Percentiles rank a stretch among this genome's conserved stretches.
Evolutionary conservation across 53 echinoderm and acorn worm species (phyloP).

Genomic region (Stichopus horrens): DNA sequence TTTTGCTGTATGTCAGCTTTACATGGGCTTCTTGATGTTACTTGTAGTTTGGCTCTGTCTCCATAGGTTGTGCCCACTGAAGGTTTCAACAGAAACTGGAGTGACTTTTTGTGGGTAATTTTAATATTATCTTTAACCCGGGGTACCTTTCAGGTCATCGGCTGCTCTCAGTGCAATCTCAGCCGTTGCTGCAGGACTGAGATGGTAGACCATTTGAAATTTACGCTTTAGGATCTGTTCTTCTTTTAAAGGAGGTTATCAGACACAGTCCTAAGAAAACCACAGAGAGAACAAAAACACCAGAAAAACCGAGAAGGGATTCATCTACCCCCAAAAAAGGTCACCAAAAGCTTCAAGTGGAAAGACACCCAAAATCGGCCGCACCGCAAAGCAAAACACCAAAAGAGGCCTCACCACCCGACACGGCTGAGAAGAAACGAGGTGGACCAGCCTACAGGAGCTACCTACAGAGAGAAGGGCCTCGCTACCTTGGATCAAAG

Average conservation of each 20-base stretch:
- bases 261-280: not conserved
- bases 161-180: too few relatives aligned
- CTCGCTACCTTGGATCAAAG: constrained; percentile 75
- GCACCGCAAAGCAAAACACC: not conserved
- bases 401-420: not conserved
- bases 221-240: too few relatives aligned
- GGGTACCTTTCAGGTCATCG: too few relatives aligned
- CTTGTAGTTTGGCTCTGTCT: too few relatives aligned
- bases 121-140: too few relatives aligned
- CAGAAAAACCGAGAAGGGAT: not conserved
- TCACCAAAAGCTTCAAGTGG: not conserved
- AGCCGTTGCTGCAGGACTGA: too few relatives aligned
- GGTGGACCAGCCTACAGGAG: constrained; percentile 74
- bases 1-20: too few relatives aligned
- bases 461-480: constrained; percentile 86
- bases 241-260: not conserved
- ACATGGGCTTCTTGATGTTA: too few relatives aligned
- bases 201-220: too few relatives aligned
- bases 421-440: constrained; percentile 60
- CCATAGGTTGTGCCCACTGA: too few relatives aligned
- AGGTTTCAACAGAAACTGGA: too few relatives aligned
- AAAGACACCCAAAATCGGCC: not conserved
- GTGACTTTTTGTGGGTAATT: too few relatives aligned
- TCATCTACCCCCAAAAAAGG: not conserved
- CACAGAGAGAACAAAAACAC: not conserved